Percentiles rank a stretch among this genome's conserved stretches.
phyloP scores from a whole-genome alignment of 2,888 invertebrate genomes.

The Petrophora chlorosata region DNA sequence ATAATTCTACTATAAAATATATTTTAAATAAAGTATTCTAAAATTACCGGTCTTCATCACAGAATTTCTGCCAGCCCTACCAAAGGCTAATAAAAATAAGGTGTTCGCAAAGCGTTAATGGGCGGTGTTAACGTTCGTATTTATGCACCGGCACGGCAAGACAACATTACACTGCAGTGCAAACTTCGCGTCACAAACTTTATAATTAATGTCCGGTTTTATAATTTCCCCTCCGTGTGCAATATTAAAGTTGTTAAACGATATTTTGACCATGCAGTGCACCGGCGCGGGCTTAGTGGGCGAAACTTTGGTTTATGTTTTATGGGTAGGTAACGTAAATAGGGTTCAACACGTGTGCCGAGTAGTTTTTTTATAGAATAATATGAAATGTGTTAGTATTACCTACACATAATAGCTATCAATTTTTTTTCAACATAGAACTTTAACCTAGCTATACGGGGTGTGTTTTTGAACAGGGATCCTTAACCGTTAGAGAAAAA shows the following conservation, averaged over 20 bases:
- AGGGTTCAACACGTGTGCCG: neutral
- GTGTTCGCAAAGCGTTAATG: constrained; percentile 53
- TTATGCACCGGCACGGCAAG: constrained; percentile 68
- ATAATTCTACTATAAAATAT: too few species aligned
- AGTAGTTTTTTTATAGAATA: neutral
- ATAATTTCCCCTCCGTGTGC: constrained; percentile 61
- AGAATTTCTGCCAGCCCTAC: too few species aligned
- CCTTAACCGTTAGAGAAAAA: too few species aligned
- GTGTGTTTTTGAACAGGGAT: too few species aligned
- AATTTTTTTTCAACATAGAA: too few species aligned
- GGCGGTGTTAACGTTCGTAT: constrained; percentile 55
- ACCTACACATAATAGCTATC: too few species aligned
- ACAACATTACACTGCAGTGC: constrained; percentile 62
- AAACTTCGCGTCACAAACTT: constrained; percentile 63
- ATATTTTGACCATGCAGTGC: constrained; percentile 53
- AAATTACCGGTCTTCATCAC: too few species aligned
- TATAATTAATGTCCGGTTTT: constrained; percentile 68
- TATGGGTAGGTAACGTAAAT: constrained; percentile 19
- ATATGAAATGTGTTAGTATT: too few species aligned
- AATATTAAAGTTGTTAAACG: constrained; percentile 56
- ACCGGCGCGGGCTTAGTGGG: constrained; percentile 30
- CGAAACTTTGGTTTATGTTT: constrained; percentile 40
- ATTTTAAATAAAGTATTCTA: too few species aligned
- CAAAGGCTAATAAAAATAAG: constrained; percentile 55
- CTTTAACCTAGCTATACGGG: too few species aligned